Evolutionary conservation across 2,888 invertebrate species (phyloP), one percentile per base, ranked within the genome.

Genomic region (Clostera curtula): DNA sequence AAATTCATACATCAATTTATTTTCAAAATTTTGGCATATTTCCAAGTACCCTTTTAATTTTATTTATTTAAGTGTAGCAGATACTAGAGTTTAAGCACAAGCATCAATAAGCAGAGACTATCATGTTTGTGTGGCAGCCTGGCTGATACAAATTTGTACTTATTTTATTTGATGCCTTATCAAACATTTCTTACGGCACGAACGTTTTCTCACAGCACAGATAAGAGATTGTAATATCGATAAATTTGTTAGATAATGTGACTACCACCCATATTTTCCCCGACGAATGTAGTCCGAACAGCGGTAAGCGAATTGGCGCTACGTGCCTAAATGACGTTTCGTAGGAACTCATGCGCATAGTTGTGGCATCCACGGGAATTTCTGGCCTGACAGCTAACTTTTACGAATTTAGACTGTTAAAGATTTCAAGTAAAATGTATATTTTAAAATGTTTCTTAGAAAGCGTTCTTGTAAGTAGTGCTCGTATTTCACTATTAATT

Each of bases 321-420:
- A 55, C 57, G 56, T 55, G 57, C 41, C 43, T 40, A 38, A 48
- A 34, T 39, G 49, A 29, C 30, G 27, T 36, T 50, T 43, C n/a
- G 21, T 24, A 26, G 27, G 42, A 15, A 14, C 41, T 40, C 40
- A 36, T 40, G 40, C 49, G 43, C 48, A 43, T 49, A 23, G 17
- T 31, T 56, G 55, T 31, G 58, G 55, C 52, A 49, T 43, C 46
- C 29, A 34, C 32, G 19, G 36, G 47, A 35, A 49, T 43, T 41
- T 25, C 34, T 40, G 39, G 27, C 30, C 24, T 13, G 13, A 25
- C 8, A 8, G 21, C 9, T 5, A 18, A 1, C 18, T 2, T 4
- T 5, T 8, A 9, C 19, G 1, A 10, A 19, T 2, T 11, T 6
- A 6, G 6, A 5, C 11, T 18, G n/a, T 10, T 10, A 19, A 19